Conservation (phyloP, 2,797 vertebrate species). For the Sciurus carolinensis region DNA sequence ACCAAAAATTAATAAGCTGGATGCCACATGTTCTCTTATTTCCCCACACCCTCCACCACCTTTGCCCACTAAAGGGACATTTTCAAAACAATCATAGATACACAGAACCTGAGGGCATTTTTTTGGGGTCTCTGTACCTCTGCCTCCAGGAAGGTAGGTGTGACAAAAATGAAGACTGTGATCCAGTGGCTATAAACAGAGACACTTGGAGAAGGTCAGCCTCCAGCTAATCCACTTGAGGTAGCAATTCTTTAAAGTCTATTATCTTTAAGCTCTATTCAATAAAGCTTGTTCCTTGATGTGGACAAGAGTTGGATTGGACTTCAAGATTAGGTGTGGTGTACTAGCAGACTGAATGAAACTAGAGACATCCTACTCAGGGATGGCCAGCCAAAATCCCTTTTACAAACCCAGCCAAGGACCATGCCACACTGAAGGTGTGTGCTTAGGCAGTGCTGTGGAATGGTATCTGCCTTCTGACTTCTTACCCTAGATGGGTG, state of each 20-base stretch:
- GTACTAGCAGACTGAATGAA: neutral
- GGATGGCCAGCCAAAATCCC: neutral
- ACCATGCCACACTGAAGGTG: neutral
- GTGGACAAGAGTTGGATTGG: neutral
- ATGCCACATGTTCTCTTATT: constrained; percentile 56
- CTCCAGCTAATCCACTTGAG: neutral
- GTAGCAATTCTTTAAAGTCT: constrained; percentile 36
- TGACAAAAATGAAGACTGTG: constrained; percentile 55
- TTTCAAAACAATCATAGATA: constrained; percentile 37
- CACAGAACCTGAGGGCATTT: neutral
- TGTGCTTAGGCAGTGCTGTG: constrained; percentile 28
- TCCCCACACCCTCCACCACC: neutral
- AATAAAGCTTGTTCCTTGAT: constrained; percentile 50
- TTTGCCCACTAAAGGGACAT: neutral
- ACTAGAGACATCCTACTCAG: neutral
- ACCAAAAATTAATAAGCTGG: constrained; percentile 27
- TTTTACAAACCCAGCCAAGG: neutral
- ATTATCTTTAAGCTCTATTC: constrained; percentile 53
- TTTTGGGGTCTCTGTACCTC: neutral
- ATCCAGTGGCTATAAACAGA: constrained; percentile 56
- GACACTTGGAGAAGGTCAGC: neutral
- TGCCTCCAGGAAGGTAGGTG: constrained; percentile 23
- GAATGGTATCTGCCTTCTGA: constrained; percentile 63
- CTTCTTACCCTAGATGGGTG: constrained; percentile 43
- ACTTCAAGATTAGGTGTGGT: constrained; percentile 47